A percentile compares a stretch with the other conserved stretches of the same genome.
Evolutionary conservation across 2,113 vertebrate species (phyloP).

Genomic region (Raja brachyura): DNA sequence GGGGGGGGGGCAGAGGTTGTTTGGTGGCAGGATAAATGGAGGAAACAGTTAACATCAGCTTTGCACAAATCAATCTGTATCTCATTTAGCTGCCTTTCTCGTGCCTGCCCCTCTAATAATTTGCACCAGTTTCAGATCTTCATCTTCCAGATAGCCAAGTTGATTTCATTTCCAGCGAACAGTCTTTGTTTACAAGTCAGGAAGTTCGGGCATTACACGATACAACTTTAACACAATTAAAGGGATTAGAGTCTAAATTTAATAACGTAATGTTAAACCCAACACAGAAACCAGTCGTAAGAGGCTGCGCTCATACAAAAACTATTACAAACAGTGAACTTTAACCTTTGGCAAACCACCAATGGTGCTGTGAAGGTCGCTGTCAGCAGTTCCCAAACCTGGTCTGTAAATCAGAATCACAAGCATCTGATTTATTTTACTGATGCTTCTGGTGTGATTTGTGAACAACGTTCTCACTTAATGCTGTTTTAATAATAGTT

Average conservation of each 20-base stretch:
- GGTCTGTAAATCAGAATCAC: conserved; percentile 45
- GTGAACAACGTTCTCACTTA: conserved; percentile 45
- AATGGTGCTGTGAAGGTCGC: conserved; percentile 20
- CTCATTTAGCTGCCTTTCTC: conserved; percentile 18
- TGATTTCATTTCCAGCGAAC: conserved; percentile 21
- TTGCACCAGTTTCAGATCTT: neutral
- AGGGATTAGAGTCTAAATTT: conserved; percentile 16
- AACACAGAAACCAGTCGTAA: neutral
- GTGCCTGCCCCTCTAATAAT: neutral
- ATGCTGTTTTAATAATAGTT: conserved; percentile 40
- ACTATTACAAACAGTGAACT: conserved; percentile 33
- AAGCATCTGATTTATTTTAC: conserved; percentile 41
- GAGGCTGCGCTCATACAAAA: neutral
- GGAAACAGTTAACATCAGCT: neutral
- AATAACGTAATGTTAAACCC: conserved; percentile 18
- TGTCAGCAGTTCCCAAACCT: conserved; percentile 33
- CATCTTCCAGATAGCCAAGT: neutral
- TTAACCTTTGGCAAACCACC: conserved; percentile 36
- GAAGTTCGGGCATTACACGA: neutral
- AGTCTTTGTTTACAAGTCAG: neutral
- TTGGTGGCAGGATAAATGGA: neutral
- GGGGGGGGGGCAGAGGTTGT: neutral
- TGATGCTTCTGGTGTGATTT: conserved; percentile 36
- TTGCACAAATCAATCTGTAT: neutral
- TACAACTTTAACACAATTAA: conserved; percentile 28